Percentiles rank a stretch among this genome's conserved stretches.
Evolutionary conservation across 2,113 vertebrate genomes (phyloP).

Genomic region (Lampris megalopsis): DNA sequence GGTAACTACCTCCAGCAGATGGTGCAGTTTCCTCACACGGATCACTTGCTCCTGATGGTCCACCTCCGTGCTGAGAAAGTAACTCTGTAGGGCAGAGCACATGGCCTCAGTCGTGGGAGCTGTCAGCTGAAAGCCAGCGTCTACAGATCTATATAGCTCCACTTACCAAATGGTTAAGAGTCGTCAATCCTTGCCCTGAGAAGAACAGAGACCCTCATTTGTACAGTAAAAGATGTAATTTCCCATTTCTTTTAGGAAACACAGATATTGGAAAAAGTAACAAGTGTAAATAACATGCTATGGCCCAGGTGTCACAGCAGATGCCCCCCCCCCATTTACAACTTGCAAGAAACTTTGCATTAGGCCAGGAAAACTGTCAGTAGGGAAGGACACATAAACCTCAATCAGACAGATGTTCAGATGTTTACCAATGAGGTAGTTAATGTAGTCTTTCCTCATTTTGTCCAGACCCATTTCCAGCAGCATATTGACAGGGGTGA

Average conservation of each 20-base stretch:
- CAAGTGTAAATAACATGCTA: too few relatives aligned
- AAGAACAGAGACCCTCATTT: conserved; percentile 6
- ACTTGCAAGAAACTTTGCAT: too few relatives aligned
- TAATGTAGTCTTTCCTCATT: conserved; percentile 96
- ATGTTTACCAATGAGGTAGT: conserved; percentile 91
- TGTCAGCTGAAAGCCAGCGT: not conserved
- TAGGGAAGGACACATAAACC: not conserved
- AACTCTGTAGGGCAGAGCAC: conserved; percentile 80
- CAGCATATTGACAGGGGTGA: conserved; percentile 89
- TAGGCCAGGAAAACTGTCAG: not conserved
- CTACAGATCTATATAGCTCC: not conserved
- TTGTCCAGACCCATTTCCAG: conserved; percentile 96
- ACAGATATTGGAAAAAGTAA: not conserved
- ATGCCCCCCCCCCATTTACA: too few relatives aligned
- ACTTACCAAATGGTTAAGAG: conserved; percentile 91
- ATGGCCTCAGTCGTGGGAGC: conserved; percentile 3
- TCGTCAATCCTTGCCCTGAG: conserved; percentile 92
- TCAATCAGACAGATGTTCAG: not conserved
- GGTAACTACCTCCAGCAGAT: conserved; percentile 91
- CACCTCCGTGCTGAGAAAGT: conserved; percentile 88
- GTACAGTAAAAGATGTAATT: not conserved
- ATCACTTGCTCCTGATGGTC: conserved; percentile 90
- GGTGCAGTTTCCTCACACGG: conserved; percentile 92
- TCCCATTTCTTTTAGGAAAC: too few relatives aligned
- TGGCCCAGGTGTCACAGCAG: too few relatives aligned